These are phyloP conservation scores for Metaphire vulgaris DNA, from an alignment of 1,140 invertebrate species.

Conservation along the genomic window DNA sequence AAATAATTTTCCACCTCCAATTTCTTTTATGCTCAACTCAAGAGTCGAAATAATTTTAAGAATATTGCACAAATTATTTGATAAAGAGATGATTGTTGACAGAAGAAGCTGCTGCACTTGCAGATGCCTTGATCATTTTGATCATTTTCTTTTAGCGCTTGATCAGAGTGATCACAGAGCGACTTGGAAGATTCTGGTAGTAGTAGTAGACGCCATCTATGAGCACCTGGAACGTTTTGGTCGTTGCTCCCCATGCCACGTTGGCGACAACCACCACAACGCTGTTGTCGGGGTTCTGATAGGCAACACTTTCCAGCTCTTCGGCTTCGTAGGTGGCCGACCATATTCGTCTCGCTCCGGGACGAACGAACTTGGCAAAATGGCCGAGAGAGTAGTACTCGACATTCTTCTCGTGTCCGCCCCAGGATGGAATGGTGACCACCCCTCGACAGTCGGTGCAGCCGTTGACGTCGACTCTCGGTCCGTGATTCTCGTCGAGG, in stretches of 20 bases:
- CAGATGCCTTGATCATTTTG: no score
- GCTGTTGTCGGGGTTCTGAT: slow-evolving; percentile 32
- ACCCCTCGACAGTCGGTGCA: slow-evolving; percentile 36
- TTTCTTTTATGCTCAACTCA: no score
- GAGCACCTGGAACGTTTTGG: slow-evolving; percentile 3
- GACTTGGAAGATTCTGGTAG: not conserved
- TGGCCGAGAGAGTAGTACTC: slow-evolving; percentile 37
- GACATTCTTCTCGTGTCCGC: slow-evolving; percentile 31
- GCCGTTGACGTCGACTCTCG: slow-evolving; percentile 29
- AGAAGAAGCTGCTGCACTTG: no score
- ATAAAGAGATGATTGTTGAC: no score
- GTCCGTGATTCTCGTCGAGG: slow-evolving; percentile 34
- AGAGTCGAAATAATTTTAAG: no score
- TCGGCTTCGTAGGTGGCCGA: slow-evolving; percentile 29
- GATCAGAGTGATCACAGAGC: not conserved
- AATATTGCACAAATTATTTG: no score
- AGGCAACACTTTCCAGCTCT: slow-evolving; percentile 32
- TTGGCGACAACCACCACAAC: slow-evolving; percentile 33
- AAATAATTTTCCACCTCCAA: no score
- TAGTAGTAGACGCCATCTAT: not conserved
- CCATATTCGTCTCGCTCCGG: slow-evolving; percentile 32
- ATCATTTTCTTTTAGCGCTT: no score
- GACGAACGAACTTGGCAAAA: slow-evolving; percentile 34
- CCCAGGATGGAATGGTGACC: slow-evolving; percentile 29
- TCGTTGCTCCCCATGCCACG: not conserved